These are phyloP conservation scores for Perca schrenkii DNA, from an alignment of 2,113 vertebrate genomes.

Conservation along the genomic window DNA sequence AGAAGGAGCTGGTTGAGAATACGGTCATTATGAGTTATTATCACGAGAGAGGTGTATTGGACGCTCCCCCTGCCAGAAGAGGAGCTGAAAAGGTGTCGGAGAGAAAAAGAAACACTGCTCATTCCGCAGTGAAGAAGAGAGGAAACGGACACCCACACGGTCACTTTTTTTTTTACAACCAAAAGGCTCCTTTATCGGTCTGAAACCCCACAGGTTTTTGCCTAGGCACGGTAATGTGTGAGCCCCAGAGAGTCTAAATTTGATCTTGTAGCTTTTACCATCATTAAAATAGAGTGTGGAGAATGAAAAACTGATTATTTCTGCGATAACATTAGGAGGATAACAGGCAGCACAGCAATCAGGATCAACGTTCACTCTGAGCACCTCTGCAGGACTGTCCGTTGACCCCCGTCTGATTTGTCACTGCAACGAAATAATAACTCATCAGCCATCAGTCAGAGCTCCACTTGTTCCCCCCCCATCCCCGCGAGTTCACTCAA, in stretches of 20 bases:
- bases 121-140: constrained; percentile 9
- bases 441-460: constrained; percentile 29
- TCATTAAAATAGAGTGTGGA: background rate
- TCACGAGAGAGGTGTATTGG: constrained; percentile 50
- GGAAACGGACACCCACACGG: constrained; percentile 40
- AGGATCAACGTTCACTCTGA: background rate
- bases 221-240: background rate
- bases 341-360: constrained; percentile 5
- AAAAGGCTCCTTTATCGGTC: constrained; percentile 25
- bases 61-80: constrained; percentile 24
- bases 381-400: background rate
- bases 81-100: background rate
- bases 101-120: constrained; percentile 24
- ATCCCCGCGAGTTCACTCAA: background rate
- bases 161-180: constrained; percentile 45
- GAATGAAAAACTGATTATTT: constrained; percentile 8
- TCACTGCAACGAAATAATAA: constrained; percentile 21
- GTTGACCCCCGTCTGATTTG: constrained; percentile 9
- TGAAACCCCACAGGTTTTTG: constrained; percentile 5
- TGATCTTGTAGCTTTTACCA: constrained; percentile 1
- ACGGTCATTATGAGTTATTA: constrained; percentile 27
- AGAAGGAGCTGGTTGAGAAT: constrained; percentile 39
- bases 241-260: background rate
- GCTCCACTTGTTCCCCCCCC: background rate
- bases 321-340: background rate